Conservation (phyloP, 2,113 vertebrate species). For the Sinocyclocheilus maitianheensis region DNA sequence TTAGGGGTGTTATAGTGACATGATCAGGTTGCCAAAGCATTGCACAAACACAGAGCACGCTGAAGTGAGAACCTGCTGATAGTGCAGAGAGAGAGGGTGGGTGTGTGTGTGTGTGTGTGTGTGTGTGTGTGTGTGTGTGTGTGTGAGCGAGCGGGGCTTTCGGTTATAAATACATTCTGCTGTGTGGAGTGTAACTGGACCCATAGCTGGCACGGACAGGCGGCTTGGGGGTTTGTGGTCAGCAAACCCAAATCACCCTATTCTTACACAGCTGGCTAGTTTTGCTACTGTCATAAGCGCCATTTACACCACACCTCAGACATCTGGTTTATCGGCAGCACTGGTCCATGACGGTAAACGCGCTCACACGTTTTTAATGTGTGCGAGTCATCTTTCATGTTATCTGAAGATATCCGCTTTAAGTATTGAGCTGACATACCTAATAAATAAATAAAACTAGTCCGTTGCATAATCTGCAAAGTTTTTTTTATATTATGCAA, state of each 20-base stretch:
- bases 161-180: slow-evolving; percentile 81
- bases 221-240: slow-evolving; percentile 57
- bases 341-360: neutral
- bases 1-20: slow-evolving; percentile 46
- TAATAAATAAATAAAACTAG: neutral
- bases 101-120: slow-evolving; percentile 24
- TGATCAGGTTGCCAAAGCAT: slow-evolving; percentile 54
- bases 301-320: slow-evolving; percentile 9
- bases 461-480: neutral
- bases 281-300: neutral
- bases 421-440: neutral
- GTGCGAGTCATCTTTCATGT: neutral
- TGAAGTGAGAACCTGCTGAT: slow-evolving; percentile 72
- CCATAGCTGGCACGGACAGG: slow-evolving; percentile 64
- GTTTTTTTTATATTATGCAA: neutral
- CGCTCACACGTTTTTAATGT: neutral
- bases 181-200: slow-evolving; percentile 73
- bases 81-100: slow-evolving; percentile 57
- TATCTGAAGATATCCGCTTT: neutral
- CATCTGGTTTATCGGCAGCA: neutral
- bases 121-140: neutral
- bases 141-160: slow-evolving; percentile 58
- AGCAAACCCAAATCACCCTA: slow-evolving; percentile 41
- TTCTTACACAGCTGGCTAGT: neutral
- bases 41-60: slow-evolving; percentile 66